Evolutionary conservation across 2,113 vertebrate genomes (phyloP).

Genomic region (Echinops telfairi): DNA sequence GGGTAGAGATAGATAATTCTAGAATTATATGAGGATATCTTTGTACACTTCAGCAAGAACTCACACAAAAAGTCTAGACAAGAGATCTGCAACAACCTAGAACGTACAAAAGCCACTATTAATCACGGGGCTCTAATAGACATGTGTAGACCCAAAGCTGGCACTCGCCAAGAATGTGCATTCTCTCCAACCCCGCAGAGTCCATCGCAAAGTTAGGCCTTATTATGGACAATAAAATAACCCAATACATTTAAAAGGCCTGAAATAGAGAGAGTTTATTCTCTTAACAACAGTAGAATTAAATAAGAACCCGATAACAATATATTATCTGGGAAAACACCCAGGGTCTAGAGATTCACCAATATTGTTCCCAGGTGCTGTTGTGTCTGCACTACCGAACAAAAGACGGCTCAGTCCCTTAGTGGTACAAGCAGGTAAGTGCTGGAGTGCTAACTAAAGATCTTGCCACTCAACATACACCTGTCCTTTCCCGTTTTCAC

Average conservation of each 20-base stretch:
- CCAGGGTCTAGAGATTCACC: conserved; percentile 52
- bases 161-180: no score
- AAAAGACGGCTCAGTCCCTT: no score
- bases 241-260: background rate
- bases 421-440: background rate
- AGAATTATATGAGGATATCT: conserved; percentile 19
- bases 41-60: background rate
- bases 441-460: background rate
- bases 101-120: background rate
- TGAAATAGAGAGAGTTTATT: background rate
- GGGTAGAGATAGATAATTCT: background rate
- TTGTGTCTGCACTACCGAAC: no score
- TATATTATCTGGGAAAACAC: background rate
- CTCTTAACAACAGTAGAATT: background rate
- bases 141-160: background rate
- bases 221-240: background rate
- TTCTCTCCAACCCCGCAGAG: background rate
- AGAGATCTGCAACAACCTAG: background rate
- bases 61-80: background rate
- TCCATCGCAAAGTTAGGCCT: background rate
- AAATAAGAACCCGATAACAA: background rate
- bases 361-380: background rate
- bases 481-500: background rate
- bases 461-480: background rate
- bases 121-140: background rate